A percentile compares a stretch with the other conserved stretches of the same genome.
Conservation (phyloP, 2,888 invertebrate genomes). For the Habrosyne pyritoides region DNA sequence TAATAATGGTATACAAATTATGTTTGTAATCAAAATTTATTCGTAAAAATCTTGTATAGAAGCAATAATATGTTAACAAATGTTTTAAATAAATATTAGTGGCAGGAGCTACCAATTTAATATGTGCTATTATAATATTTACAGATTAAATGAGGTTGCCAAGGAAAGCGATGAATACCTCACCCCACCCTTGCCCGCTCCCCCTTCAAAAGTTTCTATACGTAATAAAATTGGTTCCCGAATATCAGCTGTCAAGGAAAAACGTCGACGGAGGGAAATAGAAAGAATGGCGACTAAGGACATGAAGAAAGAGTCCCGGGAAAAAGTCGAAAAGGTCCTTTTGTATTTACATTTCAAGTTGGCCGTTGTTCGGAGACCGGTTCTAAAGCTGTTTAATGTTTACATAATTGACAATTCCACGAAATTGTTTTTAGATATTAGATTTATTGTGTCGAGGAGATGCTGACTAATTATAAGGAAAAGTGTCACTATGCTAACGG, state of each 20-base stretch:
- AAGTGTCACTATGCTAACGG: background rate
- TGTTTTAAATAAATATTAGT: too few species aligned
- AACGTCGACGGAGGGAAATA: slow-evolving; percentile 46
- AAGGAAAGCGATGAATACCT: slow-evolving; percentile 53
- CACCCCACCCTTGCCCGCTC: slow-evolving; percentile 38
- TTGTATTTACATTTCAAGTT: slow-evolving; percentile 39
- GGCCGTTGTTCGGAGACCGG: slow-evolving; percentile 21
- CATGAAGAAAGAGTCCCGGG: slow-evolving; percentile 50
- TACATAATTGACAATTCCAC: slow-evolving; percentile 24
- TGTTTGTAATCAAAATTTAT: too few species aligned
- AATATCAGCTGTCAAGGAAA: slow-evolving; percentile 56
- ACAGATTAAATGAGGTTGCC: slow-evolving; percentile 56
- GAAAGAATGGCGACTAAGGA: slow-evolving; percentile 42
- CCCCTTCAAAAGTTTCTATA: slow-evolving; percentile 52
- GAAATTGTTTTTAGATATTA: slow-evolving; percentile 25
- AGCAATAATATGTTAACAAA: too few species aligned
- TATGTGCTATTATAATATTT: slow-evolving; percentile 22
- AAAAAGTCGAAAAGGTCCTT: slow-evolving; percentile 64
- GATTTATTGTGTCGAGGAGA: slow-evolving; percentile 17
- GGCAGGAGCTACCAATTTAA: slow-evolving; percentile 18
- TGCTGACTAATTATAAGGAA: slow-evolving; percentile 10
- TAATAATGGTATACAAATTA: too few species aligned
- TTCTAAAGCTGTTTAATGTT: slow-evolving; percentile 37
- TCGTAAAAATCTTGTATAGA: too few species aligned
- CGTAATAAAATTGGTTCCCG: slow-evolving; percentile 61